These are phyloP conservation scores for Sminthurinus aureus DNA, from an alignment of 2,888 invertebrate species.

Conservation along the genomic window DNA sequence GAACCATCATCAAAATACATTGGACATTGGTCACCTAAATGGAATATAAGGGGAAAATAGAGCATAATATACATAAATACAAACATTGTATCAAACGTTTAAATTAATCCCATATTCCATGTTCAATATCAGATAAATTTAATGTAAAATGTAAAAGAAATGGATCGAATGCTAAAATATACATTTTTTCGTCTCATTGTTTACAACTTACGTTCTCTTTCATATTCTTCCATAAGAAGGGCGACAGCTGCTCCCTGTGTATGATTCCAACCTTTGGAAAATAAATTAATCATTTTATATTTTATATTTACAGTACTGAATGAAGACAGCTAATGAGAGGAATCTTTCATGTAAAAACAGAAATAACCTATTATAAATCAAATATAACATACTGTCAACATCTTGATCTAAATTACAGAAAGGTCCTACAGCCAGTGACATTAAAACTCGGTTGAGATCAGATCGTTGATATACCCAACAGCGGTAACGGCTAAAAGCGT, in stretches of 20 bases:
- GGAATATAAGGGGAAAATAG: slow-evolving; percentile 36
- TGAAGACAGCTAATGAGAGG: no score
- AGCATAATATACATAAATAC: slow-evolving; percentile 30
- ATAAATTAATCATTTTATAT: no score
- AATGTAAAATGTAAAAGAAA: no score
- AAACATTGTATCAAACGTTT: neutral
- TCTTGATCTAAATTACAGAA: slow-evolving; percentile 90
- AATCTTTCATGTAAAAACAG: no score
- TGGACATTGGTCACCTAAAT: slow-evolving; percentile 88
- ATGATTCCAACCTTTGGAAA: no score
- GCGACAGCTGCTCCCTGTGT: slow-evolving; percentile 91
- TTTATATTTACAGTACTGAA: no score
- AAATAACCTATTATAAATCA: no score
- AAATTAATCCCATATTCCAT: neutral
- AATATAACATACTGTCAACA: slow-evolving; percentile 85
- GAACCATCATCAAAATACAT: slow-evolving; percentile 96
- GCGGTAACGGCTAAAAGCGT: slow-evolving; percentile 93
- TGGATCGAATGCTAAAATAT: no score
- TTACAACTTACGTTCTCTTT: slow-evolving; percentile 80
- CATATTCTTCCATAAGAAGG: slow-evolving; percentile 88
- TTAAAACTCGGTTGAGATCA: slow-evolving; percentile 85
- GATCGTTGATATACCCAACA: slow-evolving; percentile 97
- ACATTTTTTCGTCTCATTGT: neutral
- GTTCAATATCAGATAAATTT: no score
- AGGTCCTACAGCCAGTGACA: slow-evolving; percentile 89